Base-by-base conservation (phyloP, 2,113 vertebrate genomes). In the Neotoma lepida region DNA sequence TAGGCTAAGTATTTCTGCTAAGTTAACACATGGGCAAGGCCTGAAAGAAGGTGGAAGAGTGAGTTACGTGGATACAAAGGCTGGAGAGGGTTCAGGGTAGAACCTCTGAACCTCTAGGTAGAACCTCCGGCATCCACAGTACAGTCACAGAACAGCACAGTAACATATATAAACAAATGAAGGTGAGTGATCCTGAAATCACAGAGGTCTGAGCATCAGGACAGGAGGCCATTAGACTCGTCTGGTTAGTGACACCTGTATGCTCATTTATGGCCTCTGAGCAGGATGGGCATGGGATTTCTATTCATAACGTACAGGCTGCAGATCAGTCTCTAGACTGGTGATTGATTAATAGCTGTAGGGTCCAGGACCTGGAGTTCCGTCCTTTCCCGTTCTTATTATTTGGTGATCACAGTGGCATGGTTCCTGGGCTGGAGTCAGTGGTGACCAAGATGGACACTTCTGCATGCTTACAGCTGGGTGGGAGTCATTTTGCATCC, bases 371-470 rank as follows among this genome's bases (percentile, higher is more conserved):
- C 13, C 58, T 64, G 14, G 49, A 66, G 54, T 68, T 58, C 61
- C 73, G 14, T 14, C 14, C 41, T 88, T 56, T 46, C 1, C 3
- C 54, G 10, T 46, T 89, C 88, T 92, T 86, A 70, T 82, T 93
- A 64, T 90, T 85, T 89, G 1, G n/a, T 80, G 49, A 74, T 89
- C 51, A 66, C 63, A 85, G 30, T 12, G 89, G 89, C 66, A 95
- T 39, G 4, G 54, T 49, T 93, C 88, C 13, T 46, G 89, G 51
- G 24, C 49, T 73, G 77, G 30, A 73, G 44, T 46, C 54, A 41
- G 44, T 41, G 15, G 41, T 46, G 13, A 20, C 44, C 63, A 71
- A 35, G 68, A 80, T 74, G 66, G 54, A n/a, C 81, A 3, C 7
- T 88, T 96, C 39, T 82, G 44, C 30, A 70, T 77, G 8, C 35